Percentiles rank a stretch among this genome's conserved stretches.
These are phyloP conservation scores for Solenopsis invicta DNA, from an alignment of 1,140 invertebrate genomes.

Conservation along the genomic window DNA sequence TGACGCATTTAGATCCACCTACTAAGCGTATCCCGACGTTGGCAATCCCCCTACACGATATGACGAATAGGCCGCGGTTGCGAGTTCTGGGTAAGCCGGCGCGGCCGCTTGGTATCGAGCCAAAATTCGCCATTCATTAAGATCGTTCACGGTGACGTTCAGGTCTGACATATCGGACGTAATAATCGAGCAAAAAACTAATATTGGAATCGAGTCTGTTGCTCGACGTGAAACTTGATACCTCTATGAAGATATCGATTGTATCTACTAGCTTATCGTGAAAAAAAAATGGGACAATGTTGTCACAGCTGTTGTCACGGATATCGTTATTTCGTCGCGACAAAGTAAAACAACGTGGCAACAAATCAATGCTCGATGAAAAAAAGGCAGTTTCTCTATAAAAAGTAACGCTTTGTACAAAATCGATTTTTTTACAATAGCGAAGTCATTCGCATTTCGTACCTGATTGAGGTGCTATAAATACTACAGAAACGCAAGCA, in stretches of 20 bases:
- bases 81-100: constrained; percentile 41
- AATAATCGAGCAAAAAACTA: constrained; percentile 54
- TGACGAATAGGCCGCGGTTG: constrained; percentile 55
- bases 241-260: constrained; percentile 48
- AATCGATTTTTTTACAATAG: not conserved
- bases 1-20: constrained; percentile 55
- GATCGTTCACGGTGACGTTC: constrained; percentile 32
- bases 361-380: not conserved
- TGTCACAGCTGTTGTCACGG: constrained; percentile 38
- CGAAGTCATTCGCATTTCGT: not conserved
- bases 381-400: not conserved
- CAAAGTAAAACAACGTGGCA: not conserved
- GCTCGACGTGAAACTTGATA: constrained; percentile 31
- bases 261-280: constrained; percentile 5
- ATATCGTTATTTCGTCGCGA: constrained; percentile 14
- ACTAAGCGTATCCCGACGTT: constrained; percentile 48
- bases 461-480: not conserved
- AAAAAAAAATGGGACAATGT: constrained; percentile 20
- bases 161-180: constrained; percentile 21
- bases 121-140: constrained; percentile 72
- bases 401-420: constrained; percentile 13
- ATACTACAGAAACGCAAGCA: not conserved
- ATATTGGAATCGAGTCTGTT: constrained; percentile 6
- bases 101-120: constrained; percentile 46
- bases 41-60: constrained; percentile 49